Base-by-base conservation (phyloP, 2,888 invertebrate species). In the Biston betularia region DNA sequence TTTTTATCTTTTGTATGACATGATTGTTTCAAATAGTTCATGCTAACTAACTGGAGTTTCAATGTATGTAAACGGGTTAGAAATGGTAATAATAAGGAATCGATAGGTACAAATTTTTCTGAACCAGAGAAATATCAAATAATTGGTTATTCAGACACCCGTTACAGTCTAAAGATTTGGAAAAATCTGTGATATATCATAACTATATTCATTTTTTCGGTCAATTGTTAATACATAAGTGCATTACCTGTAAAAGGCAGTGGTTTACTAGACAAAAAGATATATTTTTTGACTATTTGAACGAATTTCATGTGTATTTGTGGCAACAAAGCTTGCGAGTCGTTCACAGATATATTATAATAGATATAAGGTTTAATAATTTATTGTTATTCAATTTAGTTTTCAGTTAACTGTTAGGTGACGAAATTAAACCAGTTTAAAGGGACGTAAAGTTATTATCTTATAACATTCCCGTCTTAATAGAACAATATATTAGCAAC, bases 281-380 rank as follows among this genome's bases (percentile, higher is more conserved):
- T 94, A 94, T 94, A 94, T 94, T 94, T 94, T 94, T 94, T 93
- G 93, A 94, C 92, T 89, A 91, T 90, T 90, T 92, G 92, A 92
- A 88, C 88, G 90, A 89, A 90, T 91, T 90, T 87, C 91, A 88
- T 78, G 84, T 78, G 65, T 68, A 79, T 89, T 89, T 91, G 92
- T 91, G 89, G 89, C 89, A 85, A 87, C 86, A 87, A 86, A 89
- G 88, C 87, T 89, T 88, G 85, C 89, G 87, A 89, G 86, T 89
- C 88, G 85, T 91, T 92, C 90, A 88, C 92, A 89, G 88, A 89
- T 89, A 84, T 88, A 88, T 83, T 91, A 91, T 89, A 88, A 90
- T 93, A 93, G 93, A 79, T 93, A 82, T 93, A 93, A 93, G 93
- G 89, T 92, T 91, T 90, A 91, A 92, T 92, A 92, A 92, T 93